These are phyloP conservation scores for Hyles lineata DNA, from an alignment of 2,888 invertebrate species.

Conservation along the genomic window DNA sequence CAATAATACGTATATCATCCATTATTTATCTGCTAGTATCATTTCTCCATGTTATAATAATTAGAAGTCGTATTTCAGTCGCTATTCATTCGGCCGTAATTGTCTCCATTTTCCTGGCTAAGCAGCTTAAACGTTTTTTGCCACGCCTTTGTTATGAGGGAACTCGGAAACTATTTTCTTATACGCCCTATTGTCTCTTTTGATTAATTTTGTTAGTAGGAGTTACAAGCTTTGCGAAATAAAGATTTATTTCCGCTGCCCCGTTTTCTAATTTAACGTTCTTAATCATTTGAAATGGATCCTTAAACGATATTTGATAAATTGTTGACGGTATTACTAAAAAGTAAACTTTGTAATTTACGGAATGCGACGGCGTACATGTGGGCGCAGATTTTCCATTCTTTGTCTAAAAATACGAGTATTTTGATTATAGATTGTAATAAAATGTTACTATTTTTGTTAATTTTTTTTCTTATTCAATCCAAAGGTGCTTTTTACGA, in stretches of 20 bases:
- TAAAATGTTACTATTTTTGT: too few relatives aligned
- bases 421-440: too few relatives aligned
- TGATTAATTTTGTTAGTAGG: slow-evolving; percentile 20
- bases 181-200: slow-evolving; percentile 11
- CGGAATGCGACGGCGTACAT: background rate
- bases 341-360: background rate
- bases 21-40: slow-evolving; percentile 28
- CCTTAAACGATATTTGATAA: background rate
- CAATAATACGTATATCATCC: background rate
- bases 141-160: slow-evolving; percentile 21
- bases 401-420: too few relatives aligned
- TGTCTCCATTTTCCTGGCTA: slow-evolving; percentile 18
- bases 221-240: slow-evolving; percentile 7
- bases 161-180: slow-evolving; percentile 22
- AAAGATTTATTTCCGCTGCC: background rate
- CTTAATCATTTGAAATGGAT: background rate
- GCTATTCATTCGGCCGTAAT: slow-evolving; percentile 26
- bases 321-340: background rate
- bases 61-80: background rate
- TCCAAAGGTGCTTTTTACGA: too few relatives aligned
- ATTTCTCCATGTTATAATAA: slow-evolving; percentile 27
- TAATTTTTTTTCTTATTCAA: too few relatives aligned
- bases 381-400: too few relatives aligned
- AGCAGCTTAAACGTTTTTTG: slow-evolving; percentile 23
- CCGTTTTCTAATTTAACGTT: background rate